Evolutionary conservation across 2,888 invertebrate genomes (phyloP).

Genomic region (Myathropa florea): DNA sequence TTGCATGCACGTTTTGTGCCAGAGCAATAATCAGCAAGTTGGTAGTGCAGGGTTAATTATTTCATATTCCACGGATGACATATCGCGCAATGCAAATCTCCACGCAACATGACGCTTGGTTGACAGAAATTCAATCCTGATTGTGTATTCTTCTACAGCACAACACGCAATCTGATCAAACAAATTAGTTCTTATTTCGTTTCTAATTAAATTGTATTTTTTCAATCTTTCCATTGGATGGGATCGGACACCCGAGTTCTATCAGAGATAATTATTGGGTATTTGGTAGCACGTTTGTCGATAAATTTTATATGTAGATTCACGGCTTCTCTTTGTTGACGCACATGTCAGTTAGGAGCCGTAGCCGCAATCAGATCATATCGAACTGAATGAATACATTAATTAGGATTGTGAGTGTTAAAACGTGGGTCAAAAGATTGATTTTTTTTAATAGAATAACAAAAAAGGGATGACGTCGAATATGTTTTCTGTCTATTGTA

Average conservation of each 20-base stretch:
- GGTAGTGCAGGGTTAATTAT: neutral
- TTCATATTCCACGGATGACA: neutral
- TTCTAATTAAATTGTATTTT: neutral
- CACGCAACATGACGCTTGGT: neutral
- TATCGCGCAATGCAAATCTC: neutral
- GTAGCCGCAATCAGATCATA: no score
- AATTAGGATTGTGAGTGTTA: no score
- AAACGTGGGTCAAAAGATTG: no score
- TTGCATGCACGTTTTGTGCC: no score
- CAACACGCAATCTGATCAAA: neutral
- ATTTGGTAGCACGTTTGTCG: neutral
- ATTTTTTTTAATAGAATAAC: no score
- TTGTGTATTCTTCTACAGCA: neutral
- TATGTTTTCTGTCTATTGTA: no score
- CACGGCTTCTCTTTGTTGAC: no score
- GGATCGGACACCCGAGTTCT: neutral
- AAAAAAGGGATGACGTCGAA: no score
- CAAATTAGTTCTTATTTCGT: neutral
- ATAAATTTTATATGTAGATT: no score
- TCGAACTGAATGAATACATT: no score
- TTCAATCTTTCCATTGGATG: neutral
- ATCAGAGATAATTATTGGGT: neutral
- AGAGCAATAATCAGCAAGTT: no score
- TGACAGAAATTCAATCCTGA: neutral
- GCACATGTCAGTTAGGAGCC: no score